These are phyloP conservation scores for Platichthys stellatus DNA, from an alignment of 2,113 vertebrate genomes.

Conservation along the genomic window DNA sequence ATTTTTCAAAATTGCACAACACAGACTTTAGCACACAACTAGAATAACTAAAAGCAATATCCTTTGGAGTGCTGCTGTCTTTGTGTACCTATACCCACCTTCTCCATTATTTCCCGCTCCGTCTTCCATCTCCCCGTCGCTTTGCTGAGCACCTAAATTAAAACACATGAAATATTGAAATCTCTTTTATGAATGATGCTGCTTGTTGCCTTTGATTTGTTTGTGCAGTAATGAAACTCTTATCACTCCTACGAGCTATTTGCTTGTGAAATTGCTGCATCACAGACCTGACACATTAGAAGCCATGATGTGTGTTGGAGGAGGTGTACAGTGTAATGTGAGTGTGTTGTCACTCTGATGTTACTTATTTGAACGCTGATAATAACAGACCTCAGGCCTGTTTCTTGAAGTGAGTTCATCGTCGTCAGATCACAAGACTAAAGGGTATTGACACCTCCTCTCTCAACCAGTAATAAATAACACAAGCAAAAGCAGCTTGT, in stretches of 20 bases:
- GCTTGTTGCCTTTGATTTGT: constrained; percentile 81
- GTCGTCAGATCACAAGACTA: constrained; percentile 41
- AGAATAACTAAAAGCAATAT: constrained; percentile 74
- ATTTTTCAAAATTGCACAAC: constrained; percentile 74
- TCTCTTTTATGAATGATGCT: constrained; percentile 74
- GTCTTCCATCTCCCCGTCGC: constrained; percentile 67
- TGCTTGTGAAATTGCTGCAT: constrained; percentile 81
- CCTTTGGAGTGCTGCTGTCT: constrained; percentile 65
- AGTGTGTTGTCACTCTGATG: constrained; percentile 61
- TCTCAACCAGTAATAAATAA: constrained; percentile 38
- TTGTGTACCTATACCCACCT: constrained; percentile 68
- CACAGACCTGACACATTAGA: constrained; percentile 75
- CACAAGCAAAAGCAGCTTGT: constrained; percentile 33
- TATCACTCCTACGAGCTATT: constrained; percentile 79
- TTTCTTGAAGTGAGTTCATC: constrained; percentile 60
- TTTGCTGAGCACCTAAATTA: constrained; percentile 81
- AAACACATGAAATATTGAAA: constrained; percentile 81
- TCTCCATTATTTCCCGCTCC: constrained; percentile 71
- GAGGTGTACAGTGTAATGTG: constrained; percentile 56
- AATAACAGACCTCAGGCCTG: constrained; percentile 49
- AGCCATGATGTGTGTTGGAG: constrained; percentile 75
- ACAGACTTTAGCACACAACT: constrained; percentile 63
- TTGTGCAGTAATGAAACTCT: constrained; percentile 78
- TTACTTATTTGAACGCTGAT: constrained; percentile 61
- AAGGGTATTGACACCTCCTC: constrained; percentile 47